Base-by-base conservation (phyloP, 53 echinoderm and acorn worm genomes). In the Holothuria scabra region DNA sequence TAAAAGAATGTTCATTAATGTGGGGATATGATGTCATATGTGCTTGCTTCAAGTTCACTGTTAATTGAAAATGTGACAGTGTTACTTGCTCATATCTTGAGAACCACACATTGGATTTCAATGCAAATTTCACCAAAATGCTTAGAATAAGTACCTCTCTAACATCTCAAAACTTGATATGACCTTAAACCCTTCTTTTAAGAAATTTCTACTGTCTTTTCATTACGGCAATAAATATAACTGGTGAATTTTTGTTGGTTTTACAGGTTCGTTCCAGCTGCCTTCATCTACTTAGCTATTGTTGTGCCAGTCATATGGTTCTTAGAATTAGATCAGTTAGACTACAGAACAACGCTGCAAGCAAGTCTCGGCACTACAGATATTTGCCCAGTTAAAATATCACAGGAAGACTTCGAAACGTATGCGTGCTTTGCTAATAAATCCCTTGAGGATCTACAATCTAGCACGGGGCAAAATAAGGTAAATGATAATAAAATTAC, bases 261-360 rank as follows among this genome's bases (percentile, higher is more conserved):
- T 60, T 79, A 1, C 70, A 95, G 96, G 92, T 96, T 96, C 35
- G 88, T 92, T 26, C 96, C 96, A 22, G 91, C 93, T 19, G 88
- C 90, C 1, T 86, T 96, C 87, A 93, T 96, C 81, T 93, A 96
- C 84, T 84, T 96, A 48, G 62, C 80, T 8, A 88, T 88, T 12
- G 93, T 96, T 21, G 90, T 89, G 5, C 96, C 96, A 8, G 93
- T 93, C 7, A 86, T 96, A 8, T 96, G 96, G 96, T 86, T 96
- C 61, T 59, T 96, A 67, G 96, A 96, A 66, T 60, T 93, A 11
- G 85, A 90, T 28, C 82, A 81, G 34, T 26, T 81, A 22, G 21
- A 48, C 44, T 81, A 25, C 24, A 81, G 82, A 48, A 81, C 60
- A 12, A 64, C 60, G 12, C 82, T 81, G 9, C 82, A 81, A 19